A percentile compares a stretch with the other conserved stretches of the same genome.
These are phyloP conservation scores for Erinaceus europaeus DNA, from an alignment of 2,113 vertebrate genomes.

Conservation along the genomic window DNA sequence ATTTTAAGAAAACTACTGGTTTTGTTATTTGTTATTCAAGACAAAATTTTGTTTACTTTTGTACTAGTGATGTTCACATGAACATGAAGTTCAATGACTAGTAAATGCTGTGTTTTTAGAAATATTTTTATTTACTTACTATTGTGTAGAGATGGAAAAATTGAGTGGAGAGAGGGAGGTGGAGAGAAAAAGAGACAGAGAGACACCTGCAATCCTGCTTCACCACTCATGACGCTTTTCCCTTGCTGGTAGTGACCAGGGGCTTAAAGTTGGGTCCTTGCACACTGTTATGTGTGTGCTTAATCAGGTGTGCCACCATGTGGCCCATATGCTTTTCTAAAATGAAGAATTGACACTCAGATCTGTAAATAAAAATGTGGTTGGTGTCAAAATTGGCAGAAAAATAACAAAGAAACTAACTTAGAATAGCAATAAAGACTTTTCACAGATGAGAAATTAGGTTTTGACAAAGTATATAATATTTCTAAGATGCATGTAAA, in stretches of 20 bases:
- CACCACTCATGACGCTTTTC: too few species aligned
- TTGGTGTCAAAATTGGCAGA: background rate
- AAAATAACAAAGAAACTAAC: background rate
- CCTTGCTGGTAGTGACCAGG: too few species aligned
- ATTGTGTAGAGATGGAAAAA: too few species aligned
- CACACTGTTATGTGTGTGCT: too few species aligned
- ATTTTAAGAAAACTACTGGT: background rate
- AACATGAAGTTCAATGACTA: background rate
- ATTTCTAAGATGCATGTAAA: background rate
- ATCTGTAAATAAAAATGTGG: background rate
- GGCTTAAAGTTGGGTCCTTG: too few species aligned
- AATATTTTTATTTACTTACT: too few species aligned
- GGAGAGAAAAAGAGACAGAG: too few species aligned
- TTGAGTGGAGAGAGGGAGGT: too few species aligned
- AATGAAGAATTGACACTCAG: background rate
- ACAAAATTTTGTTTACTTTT: conserved; percentile 15
- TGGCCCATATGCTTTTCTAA: too few species aligned
- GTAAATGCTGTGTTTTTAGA: background rate
- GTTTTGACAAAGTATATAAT: background rate
- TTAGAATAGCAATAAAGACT: background rate
- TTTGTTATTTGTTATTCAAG: background rate
- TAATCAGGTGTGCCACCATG: too few species aligned
- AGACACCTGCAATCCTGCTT: too few species aligned
- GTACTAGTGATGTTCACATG: background rate
- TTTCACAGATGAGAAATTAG: background rate